Percentiles rank a stretch among this genome's conserved stretches.
Conservation (phyloP, 2,113 vertebrate genomes). For the Ahaetulla prasina region DNA sequence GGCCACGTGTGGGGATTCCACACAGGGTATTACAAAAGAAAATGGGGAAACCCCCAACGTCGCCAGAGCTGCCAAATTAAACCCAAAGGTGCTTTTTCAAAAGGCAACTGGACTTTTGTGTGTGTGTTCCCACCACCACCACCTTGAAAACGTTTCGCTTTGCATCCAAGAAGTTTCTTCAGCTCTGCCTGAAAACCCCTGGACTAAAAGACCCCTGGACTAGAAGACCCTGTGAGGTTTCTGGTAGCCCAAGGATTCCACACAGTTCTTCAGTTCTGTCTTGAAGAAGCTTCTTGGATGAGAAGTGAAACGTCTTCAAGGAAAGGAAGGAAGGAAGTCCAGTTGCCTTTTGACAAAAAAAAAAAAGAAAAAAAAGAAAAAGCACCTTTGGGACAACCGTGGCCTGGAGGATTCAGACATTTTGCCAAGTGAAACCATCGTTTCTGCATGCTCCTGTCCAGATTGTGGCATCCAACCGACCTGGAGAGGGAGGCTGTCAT, state of each 20-base stretch:
- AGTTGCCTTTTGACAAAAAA: neutral
- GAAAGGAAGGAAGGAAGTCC: neutral
- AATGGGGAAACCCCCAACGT: neutral
- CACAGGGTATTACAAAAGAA: neutral
- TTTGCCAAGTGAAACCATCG: neutral
- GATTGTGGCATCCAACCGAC: constrained; percentile 58
- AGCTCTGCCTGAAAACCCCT: neutral
- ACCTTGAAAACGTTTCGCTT: neutral
- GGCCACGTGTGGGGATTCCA: neutral
- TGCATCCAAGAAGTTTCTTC: neutral
- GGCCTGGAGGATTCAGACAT: neutral
- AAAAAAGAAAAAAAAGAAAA: too few relatives aligned
- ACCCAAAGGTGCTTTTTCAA: neutral
- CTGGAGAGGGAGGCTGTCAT: constrained; percentile 82
- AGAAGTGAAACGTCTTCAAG: neutral
- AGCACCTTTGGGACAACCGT: neutral
- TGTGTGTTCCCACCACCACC: accelerated
- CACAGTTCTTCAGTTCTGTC: too few relatives aligned
- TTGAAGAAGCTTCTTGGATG: too few relatives aligned
- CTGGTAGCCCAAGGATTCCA: neutral
- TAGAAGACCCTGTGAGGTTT: neutral
- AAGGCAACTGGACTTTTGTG: neutral
- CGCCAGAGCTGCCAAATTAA: neutral
- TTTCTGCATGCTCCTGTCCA: neutral
- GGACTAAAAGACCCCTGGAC: neutral